These are phyloP conservation scores for Helarctos malayanus DNA, from an alignment of 2,797 vertebrate genomes.

Conservation along the genomic window DNA sequence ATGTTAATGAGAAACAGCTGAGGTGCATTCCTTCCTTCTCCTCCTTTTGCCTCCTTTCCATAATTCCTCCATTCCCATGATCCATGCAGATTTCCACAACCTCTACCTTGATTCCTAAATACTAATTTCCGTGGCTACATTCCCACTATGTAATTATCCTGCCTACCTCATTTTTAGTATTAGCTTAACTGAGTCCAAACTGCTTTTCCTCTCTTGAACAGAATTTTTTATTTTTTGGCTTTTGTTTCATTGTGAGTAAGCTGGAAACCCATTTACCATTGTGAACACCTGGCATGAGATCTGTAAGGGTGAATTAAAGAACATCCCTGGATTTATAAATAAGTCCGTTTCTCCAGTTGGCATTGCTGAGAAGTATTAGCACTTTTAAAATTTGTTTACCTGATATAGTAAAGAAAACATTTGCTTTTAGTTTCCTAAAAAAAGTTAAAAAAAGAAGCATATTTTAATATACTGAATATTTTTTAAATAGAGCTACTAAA, in stretches of 20 bases:
- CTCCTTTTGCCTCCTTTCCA: slow-evolving; percentile 95
- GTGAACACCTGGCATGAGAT: slow-evolving; percentile 85
- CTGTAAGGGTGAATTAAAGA: slow-evolving; percentile 73
- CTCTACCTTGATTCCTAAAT: slow-evolving; percentile 88
- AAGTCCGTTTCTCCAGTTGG: neutral
- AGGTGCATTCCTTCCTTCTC: slow-evolving; percentile 93
- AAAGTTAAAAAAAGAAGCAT: slow-evolving; percentile 6
- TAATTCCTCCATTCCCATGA: slow-evolving; percentile 90
- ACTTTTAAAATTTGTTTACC: slow-evolving; percentile 32
- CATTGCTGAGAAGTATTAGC: neutral
- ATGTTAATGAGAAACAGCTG: slow-evolving; percentile 67
- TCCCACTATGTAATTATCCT: slow-evolving; percentile 84
- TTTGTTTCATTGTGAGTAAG: slow-evolving; percentile 86
- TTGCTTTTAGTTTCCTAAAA: slow-evolving; percentile 24
- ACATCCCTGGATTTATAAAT: neutral
- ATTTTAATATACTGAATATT: slow-evolving; percentile 20
- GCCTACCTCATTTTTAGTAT: slow-evolving; percentile 80
- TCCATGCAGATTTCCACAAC: slow-evolving; percentile 87
- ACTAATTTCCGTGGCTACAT: slow-evolving; percentile 90
- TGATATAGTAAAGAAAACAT: slow-evolving; percentile 11
- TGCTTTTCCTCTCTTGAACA: slow-evolving; percentile 75
- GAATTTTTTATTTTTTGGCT: slow-evolving; percentile 63
- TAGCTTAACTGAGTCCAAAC: slow-evolving; percentile 80
- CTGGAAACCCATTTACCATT: slow-evolving; percentile 92
- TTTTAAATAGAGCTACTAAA: slow-evolving; percentile 56